A percentile compares a stretch with the other conserved stretches of the same genome.
Evolutionary conservation across 2,888 invertebrate genomes (phyloP).

Genomic region (Lepidonotus clava): DNA sequence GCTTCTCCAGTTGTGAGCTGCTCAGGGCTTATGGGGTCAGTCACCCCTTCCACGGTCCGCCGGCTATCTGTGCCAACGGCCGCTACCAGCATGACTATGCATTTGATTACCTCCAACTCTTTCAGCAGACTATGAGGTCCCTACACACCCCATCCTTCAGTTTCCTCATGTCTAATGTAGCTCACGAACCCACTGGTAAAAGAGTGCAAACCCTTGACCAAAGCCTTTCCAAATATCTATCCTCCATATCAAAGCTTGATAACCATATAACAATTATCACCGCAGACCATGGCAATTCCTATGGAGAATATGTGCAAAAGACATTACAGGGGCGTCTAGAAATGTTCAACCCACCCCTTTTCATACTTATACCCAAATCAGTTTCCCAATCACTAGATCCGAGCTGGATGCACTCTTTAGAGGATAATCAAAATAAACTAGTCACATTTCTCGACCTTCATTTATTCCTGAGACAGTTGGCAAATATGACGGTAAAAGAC

Average conservation of each 20-base stretch:
- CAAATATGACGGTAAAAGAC: background rate
- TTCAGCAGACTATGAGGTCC: background rate
- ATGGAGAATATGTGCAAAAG: background rate
- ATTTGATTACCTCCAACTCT: background rate
- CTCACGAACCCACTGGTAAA: background rate
- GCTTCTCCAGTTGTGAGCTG: background rate
- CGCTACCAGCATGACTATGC: background rate
- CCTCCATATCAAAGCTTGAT: background rate
- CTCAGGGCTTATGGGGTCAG: background rate
- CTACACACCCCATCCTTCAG: background rate
- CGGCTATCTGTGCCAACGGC: background rate
- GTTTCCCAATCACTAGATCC: background rate
- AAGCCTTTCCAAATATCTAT: background rate
- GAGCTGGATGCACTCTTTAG: background rate
- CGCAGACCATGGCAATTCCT: conserved; percentile 2
- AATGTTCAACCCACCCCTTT: background rate
- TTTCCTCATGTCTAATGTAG: background rate
- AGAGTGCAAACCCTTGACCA: background rate
- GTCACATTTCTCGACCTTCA: background rate
- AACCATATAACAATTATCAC: background rate
- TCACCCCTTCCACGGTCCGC: conserved; percentile 3
- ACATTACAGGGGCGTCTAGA: background rate
- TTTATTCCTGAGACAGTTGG: background rate
- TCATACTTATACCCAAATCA: background rate
- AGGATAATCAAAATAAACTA: background rate